These are phyloP conservation scores for Pogonomyrmex californicus DNA, from an alignment of 1,140 invertebrate species.

Conservation along the genomic window DNA sequence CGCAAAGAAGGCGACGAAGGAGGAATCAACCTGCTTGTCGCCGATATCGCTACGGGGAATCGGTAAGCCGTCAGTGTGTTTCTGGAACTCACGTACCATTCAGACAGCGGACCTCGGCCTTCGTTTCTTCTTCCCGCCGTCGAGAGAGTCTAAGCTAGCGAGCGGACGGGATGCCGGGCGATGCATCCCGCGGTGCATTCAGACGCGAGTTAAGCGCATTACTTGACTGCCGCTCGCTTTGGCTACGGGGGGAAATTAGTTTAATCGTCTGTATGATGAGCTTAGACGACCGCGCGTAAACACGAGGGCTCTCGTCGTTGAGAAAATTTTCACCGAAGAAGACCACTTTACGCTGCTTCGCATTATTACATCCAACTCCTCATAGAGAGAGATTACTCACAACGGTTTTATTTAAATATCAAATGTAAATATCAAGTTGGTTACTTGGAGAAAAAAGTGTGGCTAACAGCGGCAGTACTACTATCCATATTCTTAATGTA, in stretches of 20 bases:
- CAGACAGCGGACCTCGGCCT: slow-evolving; percentile 57
- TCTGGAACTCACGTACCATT: slow-evolving; percentile 82
- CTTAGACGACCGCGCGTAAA: slow-evolving; percentile 13
- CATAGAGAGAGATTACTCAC: background rate
- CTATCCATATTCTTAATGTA: background rate
- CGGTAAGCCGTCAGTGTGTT: slow-evolving; percentile 79
- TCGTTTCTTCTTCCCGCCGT: slow-evolving; percentile 66
- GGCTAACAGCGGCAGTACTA: background rate
- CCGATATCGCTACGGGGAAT: slow-evolving; percentile 76
- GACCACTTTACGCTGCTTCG: background rate
- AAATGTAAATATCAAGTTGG: background rate
- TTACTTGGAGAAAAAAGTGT: background rate
- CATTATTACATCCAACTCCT: background rate
- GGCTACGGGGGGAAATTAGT: slow-evolving; percentile 25
- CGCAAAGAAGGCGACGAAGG: slow-evolving; percentile 41
- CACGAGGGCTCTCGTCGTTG: background rate
- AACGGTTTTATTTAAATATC: background rate
- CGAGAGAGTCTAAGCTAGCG: slow-evolving; percentile 52
- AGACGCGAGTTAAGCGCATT: slow-evolving; percentile 45
- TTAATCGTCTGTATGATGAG: slow-evolving; percentile 50
- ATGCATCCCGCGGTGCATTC: slow-evolving; percentile 26
- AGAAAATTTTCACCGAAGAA: background rate
- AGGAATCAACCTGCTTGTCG: slow-evolving; percentile 49
- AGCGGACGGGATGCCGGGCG: background rate
- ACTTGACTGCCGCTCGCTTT: slow-evolving; percentile 15